Percentiles rank a stretch among this genome's conserved stretches.
Conservation (phyloP, 2,888 invertebrate genomes). For the Amblyteles armatorius region DNA sequence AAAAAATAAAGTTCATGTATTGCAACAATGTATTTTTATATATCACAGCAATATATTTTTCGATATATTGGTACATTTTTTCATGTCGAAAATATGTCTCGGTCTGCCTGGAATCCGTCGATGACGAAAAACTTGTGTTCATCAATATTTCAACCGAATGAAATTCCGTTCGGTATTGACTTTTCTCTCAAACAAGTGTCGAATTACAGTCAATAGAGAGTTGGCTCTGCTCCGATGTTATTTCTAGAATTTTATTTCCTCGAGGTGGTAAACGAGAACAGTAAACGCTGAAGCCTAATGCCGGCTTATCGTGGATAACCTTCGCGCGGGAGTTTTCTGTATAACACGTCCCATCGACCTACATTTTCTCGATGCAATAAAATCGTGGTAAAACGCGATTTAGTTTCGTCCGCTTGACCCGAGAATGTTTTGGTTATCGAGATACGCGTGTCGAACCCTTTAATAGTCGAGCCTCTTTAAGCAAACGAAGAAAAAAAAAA, state of each 20-base stretch:
- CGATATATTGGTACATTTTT: no score
- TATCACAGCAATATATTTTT: no score
- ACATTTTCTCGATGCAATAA: conserved; percentile 18
- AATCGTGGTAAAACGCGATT: conserved; percentile 5
- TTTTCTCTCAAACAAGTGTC: background rate
- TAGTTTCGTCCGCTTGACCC: background rate
- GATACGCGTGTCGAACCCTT: background rate
- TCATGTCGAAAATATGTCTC: no score
- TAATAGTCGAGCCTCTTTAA: no score
- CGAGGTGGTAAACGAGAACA: background rate
- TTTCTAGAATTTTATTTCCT: background rate
- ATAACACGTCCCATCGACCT: conserved; percentile 12
- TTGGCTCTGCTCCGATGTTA: background rate
- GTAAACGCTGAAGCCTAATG: background rate
- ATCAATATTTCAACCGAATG: background rate
- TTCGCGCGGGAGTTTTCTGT: conserved; percentile 18
- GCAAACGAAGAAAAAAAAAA: no score
- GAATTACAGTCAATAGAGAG: background rate
- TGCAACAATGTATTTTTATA: no score
- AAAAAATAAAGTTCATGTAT: no score
- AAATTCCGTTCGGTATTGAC: background rate
- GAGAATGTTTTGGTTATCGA: background rate
- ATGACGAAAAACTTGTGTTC: background rate
- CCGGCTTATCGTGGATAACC: background rate
- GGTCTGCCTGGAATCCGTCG: background rate